phyloP scores from a whole-genome alignment of 2,888 invertebrate species.

The Monochamus alternatus region DNA sequence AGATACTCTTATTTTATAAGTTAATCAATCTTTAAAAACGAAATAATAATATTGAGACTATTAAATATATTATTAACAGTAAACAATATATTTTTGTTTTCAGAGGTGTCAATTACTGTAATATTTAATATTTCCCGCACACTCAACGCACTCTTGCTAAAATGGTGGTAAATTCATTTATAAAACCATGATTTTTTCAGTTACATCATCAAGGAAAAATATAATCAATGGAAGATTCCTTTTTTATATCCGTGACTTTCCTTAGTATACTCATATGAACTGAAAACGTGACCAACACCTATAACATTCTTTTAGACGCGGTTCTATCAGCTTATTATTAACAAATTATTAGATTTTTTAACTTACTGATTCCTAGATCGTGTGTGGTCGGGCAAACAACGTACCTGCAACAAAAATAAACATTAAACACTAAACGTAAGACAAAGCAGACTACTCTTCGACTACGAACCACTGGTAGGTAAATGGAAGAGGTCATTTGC shows the following conservation, averaged over 20 bases:
- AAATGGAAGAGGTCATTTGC: constrained; percentile 24
- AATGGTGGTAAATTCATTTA: too few species aligned
- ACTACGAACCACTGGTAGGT: constrained; percentile 18
- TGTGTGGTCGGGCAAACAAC: background rate
- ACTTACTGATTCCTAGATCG: background rate
- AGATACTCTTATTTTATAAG: too few species aligned
- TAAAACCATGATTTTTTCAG: too few species aligned
- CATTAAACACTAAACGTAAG: background rate
- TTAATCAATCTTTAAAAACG: too few species aligned
- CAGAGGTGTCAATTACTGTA: too few species aligned
- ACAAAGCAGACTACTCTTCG: constrained; percentile 2
- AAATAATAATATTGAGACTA: too few species aligned
- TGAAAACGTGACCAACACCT: background rate
- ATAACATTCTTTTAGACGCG: background rate
- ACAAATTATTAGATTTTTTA: background rate
- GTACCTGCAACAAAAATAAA: constrained; percentile 21
- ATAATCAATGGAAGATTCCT: background rate
- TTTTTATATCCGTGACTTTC: background rate
- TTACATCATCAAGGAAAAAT: too few species aligned
- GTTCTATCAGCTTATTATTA: background rate
- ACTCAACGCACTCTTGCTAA: too few species aligned
- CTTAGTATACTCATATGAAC: background rate
- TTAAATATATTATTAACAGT: too few species aligned
- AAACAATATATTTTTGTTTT: too few species aligned
- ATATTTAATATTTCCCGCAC: too few species aligned